Evolutionary conservation across 2,888 invertebrate genomes (phyloP).

Genomic region (Petrolisthes manimaculis): DNA sequence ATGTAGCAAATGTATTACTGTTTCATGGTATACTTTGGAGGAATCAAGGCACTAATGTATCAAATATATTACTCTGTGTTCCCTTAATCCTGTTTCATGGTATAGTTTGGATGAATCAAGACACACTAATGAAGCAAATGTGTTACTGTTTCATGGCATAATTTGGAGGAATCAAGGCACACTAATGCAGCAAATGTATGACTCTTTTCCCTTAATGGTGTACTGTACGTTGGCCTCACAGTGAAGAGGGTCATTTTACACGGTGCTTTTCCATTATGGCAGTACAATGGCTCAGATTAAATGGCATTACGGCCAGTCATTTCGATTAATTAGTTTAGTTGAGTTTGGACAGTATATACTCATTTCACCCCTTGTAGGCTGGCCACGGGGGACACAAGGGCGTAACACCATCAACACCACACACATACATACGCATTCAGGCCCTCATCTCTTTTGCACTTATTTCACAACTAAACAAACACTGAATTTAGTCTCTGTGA

Average conservation of each 20-base stretch:
- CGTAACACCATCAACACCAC: constrained; percentile 23
- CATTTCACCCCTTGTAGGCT: constrained; percentile 54
- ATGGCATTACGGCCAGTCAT: constrained; percentile 62
- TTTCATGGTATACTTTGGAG: too few relatives aligned
- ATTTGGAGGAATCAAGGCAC: too few relatives aligned
- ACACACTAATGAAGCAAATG: too few relatives aligned
- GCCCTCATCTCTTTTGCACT: neutral
- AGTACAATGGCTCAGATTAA: constrained; percentile 61
- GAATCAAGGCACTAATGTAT: too few relatives aligned
- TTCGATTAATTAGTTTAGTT: constrained; percentile 62
- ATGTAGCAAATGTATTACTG: too few relatives aligned
- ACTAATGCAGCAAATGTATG: too few relatives aligned
- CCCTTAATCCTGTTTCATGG: neutral
- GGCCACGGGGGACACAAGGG: constrained; percentile 22
- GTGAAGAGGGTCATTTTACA: constrained; percentile 44
- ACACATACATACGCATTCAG: neutral
- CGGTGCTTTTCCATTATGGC: constrained; percentile 57
- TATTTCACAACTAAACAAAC: neutral
- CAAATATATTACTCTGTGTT: too few relatives aligned
- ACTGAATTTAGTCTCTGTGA: too few relatives aligned
- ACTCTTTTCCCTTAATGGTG: neutral
- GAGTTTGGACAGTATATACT: constrained; percentile 61
- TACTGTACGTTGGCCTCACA: neutral
- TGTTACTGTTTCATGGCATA: too few relatives aligned
- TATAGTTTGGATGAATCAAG: too few relatives aligned